phyloP scores from a whole-genome alignment of 2,888 invertebrate genomes.

The Nymphalis c-album region DNA sequence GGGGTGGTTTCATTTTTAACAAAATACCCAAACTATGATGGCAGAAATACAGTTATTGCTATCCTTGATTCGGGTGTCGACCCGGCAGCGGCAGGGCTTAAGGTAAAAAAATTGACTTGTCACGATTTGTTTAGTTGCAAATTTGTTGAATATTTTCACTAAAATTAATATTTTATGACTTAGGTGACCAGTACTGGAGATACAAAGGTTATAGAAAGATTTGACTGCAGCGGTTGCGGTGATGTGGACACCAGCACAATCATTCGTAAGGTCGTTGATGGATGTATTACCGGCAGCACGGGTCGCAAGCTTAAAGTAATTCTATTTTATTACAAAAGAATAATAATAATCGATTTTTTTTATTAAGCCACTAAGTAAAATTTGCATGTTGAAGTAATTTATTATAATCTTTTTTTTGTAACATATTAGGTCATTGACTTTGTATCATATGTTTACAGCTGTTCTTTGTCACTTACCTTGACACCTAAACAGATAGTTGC shows the following conservation, averaged over 20 bases:
- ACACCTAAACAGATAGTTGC: slow-evolving; percentile 31
- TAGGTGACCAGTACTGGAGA: slow-evolving; percentile 94
- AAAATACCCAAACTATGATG: slow-evolving; percentile 95
- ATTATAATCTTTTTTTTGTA: not conserved
- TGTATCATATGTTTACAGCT: slow-evolving; percentile 41
- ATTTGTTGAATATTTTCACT: slow-evolving; percentile 46
- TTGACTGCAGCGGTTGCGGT: slow-evolving; percentile 97
- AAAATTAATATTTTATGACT: slow-evolving; percentile 41
- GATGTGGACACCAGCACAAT: slow-evolving; percentile 94
- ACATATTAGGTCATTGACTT: slow-evolving; percentile 45
- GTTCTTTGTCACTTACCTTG: slow-evolving; percentile 40
- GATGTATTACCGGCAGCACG: slow-evolving; percentile 90
- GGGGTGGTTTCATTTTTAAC: slow-evolving; percentile 92
- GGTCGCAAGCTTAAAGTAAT: slow-evolving; percentile 93
- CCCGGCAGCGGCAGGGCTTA: slow-evolving; percentile 96
- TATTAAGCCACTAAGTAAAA: not conserved
- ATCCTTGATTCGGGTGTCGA: slow-evolving; percentile 99
- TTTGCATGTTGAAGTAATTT: not conserved
- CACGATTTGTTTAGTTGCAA: slow-evolving; percentile 65
- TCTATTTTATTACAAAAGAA: slow-evolving; percentile 8
- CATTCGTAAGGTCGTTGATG: slow-evolving; percentile 81
- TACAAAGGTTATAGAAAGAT: slow-evolving; percentile 95
- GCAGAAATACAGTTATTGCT: slow-evolving; percentile 94
- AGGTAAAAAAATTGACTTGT: slow-evolving; percentile 85
- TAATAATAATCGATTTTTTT: not conserved